These are phyloP conservation scores for Phalacrocorax carbo DNA, from an alignment of 2,113 vertebrate species.

Conservation along the genomic window DNA sequence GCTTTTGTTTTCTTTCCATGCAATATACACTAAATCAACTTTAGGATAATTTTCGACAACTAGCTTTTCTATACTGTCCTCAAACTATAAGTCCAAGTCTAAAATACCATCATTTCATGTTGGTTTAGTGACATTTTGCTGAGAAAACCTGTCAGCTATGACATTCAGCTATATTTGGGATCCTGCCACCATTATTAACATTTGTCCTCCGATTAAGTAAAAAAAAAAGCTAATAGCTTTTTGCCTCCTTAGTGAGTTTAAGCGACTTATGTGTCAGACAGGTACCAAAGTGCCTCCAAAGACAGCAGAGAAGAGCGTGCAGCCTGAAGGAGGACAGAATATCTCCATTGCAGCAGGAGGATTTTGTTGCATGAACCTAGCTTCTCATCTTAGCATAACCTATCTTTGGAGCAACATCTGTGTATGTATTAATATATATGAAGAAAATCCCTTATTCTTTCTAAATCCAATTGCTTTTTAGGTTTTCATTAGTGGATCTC, in stretches of 20 bases:
- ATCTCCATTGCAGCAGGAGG: background rate
- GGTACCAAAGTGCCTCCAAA: background rate
- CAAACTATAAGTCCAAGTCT: background rate
- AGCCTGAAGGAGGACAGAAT: background rate
- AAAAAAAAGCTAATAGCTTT: background rate
- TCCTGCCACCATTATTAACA: background rate
- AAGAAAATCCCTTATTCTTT: background rate
- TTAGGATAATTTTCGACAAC: background rate
- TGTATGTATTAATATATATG: background rate
- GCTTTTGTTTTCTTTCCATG: background rate
- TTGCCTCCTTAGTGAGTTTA: background rate
- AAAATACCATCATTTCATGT: slow-evolving; percentile 4
- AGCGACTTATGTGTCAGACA: background rate
- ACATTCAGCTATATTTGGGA: slow-evolving; percentile 5
- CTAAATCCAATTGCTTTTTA: background rate
- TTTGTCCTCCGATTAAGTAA: background rate
- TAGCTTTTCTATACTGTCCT: background rate
- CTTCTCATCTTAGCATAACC: slow-evolving; percentile 9
- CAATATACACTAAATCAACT: background rate
- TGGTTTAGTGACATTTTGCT: slow-evolving; percentile 32
- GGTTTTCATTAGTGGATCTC: background rate
- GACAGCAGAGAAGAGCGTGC: background rate
- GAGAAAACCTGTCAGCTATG: slow-evolving; percentile 22
- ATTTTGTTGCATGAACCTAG: background rate
- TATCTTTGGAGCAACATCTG: background rate